A percentile compares a stretch with the other conserved stretches of the same genome.
Conservation (phyloP, 2,888 invertebrate species). For the Pachycephus smyrnensis region DNA sequence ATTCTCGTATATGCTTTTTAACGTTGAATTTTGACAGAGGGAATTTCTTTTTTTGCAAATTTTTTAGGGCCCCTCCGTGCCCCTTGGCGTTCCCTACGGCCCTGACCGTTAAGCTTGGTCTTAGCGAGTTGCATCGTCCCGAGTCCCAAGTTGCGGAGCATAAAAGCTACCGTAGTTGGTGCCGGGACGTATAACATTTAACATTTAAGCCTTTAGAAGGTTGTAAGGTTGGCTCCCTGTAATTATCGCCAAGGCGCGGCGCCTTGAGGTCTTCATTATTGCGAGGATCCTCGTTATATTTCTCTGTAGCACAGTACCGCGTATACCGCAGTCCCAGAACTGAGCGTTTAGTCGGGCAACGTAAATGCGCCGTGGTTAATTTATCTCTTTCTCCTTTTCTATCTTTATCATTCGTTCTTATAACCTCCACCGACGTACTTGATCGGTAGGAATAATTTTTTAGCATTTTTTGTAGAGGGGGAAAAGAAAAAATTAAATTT, state of each 20-base stretch:
- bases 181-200: constrained; percentile 61
- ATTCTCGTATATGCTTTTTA: too few species aligned
- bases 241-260: constrained; percentile 67
- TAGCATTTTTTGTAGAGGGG: too few species aligned
- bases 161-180: constrained; percentile 63
- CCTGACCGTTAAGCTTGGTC: constrained; percentile 9
- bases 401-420: too few species aligned
- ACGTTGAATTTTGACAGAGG: too few species aligned
- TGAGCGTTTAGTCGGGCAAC: too few species aligned
- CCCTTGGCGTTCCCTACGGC: neutral
- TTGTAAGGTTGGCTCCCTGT: constrained; percentile 67
- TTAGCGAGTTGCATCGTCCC: constrained; percentile 14
- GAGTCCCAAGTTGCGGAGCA: constrained; percentile 40
- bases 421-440: too few species aligned
- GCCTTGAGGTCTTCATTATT: constrained; percentile 68
- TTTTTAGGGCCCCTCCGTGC: neutral
- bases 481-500: too few species aligned
- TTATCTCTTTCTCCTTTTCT: too few species aligned
- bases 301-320: constrained; percentile 51
- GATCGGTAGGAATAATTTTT: too few species aligned
- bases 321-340: neutral
- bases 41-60: too few species aligned
- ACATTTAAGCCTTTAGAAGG: constrained; percentile 67
- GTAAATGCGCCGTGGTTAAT: too few species aligned
- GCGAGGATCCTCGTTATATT: constrained; percentile 65